phyloP scores from a whole-genome alignment of 2,797 vertebrate species.

The Leucoraja ocellata region DNA sequence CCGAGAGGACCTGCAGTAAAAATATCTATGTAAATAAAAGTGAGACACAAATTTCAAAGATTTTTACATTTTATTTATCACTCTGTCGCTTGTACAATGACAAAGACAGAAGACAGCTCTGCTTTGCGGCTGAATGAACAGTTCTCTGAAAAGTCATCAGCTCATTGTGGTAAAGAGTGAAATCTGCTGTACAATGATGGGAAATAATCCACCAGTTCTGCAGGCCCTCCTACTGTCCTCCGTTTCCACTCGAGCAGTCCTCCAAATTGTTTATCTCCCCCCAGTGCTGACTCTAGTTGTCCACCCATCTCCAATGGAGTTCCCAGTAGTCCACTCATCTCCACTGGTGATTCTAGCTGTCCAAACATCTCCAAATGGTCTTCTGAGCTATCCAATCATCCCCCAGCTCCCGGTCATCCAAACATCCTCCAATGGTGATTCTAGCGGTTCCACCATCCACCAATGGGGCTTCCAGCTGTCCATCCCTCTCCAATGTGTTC shows the following conservation, averaged over 20 bases:
- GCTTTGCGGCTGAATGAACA: background rate
- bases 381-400: background rate
- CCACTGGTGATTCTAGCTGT: background rate
- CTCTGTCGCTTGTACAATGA: constrained; percentile 31
- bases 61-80: constrained; percentile 30
- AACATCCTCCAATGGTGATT: background rate
- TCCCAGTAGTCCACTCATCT: too few relatives aligned
- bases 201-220: background rate
- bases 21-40: background rate
- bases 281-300: background rate
- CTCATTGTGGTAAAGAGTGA: constrained; percentile 21
- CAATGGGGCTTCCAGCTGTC: background rate
- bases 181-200: constrained; percentile 20
- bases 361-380: too few relatives aligned
- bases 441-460: background rate
- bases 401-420: too few relatives aligned
- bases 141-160: constrained; percentile 14
- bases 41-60: background rate
- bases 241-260: too few relatives aligned
- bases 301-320: too few relatives aligned
- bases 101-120: constrained; percentile 25
- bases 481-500: background rate
- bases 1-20: too few relatives aligned
- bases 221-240: background rate
- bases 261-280: too few relatives aligned